Percentiles rank a stretch among this genome's conserved stretches.
phyloP scores from a whole-genome alignment of 2,888 invertebrate genomes.

The Apotomis betuletana region DNA sequence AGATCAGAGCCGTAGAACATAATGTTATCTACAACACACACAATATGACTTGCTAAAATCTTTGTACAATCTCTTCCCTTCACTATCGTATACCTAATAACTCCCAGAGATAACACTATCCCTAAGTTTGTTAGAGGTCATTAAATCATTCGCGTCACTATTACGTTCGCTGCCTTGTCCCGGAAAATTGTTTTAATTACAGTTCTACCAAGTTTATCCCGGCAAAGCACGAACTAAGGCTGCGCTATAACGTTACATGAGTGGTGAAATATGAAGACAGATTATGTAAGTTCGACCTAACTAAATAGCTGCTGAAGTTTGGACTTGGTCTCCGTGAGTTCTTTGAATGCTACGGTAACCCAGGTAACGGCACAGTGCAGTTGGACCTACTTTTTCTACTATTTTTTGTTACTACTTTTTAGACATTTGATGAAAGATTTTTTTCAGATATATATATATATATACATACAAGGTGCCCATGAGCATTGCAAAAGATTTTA shows the following conservation, averaged over 20 bases:
- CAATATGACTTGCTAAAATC: slow-evolving; percentile 14
- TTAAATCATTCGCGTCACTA: slow-evolving; percentile 75
- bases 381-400: too few relatives aligned
- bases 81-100: slow-evolving; percentile 49
- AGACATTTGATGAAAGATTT: too few relatives aligned
- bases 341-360: too few relatives aligned
- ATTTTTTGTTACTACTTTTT: too few relatives aligned
- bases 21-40: background rate
- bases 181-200: slow-evolving; percentile 72
- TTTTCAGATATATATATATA: too few relatives aligned
- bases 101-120: slow-evolving; percentile 54
- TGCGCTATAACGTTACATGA: slow-evolving; percentile 35
- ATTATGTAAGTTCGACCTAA: slow-evolving; percentile 12
- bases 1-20: too few relatives aligned
- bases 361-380: too few relatives aligned
- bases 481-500: too few relatives aligned
- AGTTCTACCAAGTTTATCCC: slow-evolving; percentile 54
- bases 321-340: too few relatives aligned
- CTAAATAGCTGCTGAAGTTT: too few relatives aligned
- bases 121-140: slow-evolving; percentile 70
- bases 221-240: slow-evolving; percentile 47
- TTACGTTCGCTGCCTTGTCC: slow-evolving; percentile 63
- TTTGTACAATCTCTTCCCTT: slow-evolving; percentile 20
- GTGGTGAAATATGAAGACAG: slow-evolving; percentile 35
- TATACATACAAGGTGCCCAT: too few relatives aligned